phyloP scores from a whole-genome alignment of 2,113 vertebrate genomes.

The Odocoileus hemionus region DNA sequence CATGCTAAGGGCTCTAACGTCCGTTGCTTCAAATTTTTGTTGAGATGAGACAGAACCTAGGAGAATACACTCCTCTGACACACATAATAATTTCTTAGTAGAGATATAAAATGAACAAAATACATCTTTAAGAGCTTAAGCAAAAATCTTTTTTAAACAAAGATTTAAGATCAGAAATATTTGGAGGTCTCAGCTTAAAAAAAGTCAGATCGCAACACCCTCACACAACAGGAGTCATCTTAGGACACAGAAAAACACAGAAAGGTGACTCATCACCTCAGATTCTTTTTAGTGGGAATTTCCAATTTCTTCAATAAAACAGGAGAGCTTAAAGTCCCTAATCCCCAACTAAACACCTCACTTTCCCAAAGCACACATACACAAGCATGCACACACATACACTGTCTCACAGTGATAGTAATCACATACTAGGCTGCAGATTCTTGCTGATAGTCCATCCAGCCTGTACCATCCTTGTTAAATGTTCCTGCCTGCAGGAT shows the following conservation, averaged over 20 bases:
- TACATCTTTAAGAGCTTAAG: not conserved
- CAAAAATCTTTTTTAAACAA: not conserved
- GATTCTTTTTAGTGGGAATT: not conserved
- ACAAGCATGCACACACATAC: not conserved
- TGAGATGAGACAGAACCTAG: not conserved
- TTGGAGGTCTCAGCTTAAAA: slow-evolving; percentile 12
- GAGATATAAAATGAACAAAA: not conserved
- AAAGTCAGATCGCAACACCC: not conserved
- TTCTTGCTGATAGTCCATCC: not conserved
- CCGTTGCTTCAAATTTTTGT: not conserved
- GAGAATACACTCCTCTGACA: not conserved
- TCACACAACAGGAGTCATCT: not conserved
- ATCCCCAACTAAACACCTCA: not conserved
- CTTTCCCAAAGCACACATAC: not conserved
- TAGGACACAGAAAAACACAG: not conserved
- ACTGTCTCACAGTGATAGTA: not conserved
- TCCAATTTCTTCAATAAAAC: not conserved
- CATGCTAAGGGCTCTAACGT: not conserved
- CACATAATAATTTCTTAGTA: not conserved
- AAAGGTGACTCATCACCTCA: not conserved
- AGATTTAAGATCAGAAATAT: not conserved
- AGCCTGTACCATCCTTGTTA: not conserved
- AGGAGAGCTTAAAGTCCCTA: not conserved
- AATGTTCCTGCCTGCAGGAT: not conserved
- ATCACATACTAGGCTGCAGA: not conserved